Percentiles rank a stretch among this genome's conserved stretches.
phyloP scores from a whole-genome alignment of 2,797 vertebrate genomes.

The Mormyrus hasselquistii region DNA sequence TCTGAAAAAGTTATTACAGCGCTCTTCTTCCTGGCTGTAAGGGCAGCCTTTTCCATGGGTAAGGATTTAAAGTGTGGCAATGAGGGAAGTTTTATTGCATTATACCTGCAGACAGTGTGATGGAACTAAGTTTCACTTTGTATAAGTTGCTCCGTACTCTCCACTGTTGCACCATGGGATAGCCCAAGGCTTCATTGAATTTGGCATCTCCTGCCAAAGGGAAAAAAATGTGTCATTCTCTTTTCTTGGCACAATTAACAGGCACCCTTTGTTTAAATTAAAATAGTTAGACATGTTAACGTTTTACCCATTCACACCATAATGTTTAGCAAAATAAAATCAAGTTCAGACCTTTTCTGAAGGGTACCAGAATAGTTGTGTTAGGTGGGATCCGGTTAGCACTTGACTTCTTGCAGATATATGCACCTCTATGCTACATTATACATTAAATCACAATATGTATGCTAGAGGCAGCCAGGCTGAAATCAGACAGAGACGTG shows the following conservation, averaged over 20 bases:
- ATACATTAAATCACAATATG: background rate
- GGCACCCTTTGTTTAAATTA: background rate
- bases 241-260: background rate
- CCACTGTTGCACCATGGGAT: slow-evolving; percentile 97
- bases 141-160: slow-evolving; percentile 93
- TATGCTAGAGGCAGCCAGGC: background rate
- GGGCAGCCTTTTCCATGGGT: background rate
- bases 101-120: slow-evolving; percentile 86
- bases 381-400: background rate
- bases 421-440: background rate
- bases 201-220: slow-evolving; percentile 73
- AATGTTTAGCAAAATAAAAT: background rate
- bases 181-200: slow-evolving; percentile 89
- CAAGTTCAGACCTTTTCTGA: background rate
- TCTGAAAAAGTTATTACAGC: background rate
- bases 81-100: background rate
- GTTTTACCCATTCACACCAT: background rate
- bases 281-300: background rate
- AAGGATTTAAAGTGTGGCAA: background rate
- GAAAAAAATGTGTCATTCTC: background rate
- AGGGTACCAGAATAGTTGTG: background rate
- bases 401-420: background rate
- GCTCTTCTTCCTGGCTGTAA: background rate
- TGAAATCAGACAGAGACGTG: background rate
- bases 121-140: slow-evolving; percentile 91